phyloP scores from a whole-genome alignment of 2,113 vertebrate species.

The Craseonycteris thonglongyai region DNA sequence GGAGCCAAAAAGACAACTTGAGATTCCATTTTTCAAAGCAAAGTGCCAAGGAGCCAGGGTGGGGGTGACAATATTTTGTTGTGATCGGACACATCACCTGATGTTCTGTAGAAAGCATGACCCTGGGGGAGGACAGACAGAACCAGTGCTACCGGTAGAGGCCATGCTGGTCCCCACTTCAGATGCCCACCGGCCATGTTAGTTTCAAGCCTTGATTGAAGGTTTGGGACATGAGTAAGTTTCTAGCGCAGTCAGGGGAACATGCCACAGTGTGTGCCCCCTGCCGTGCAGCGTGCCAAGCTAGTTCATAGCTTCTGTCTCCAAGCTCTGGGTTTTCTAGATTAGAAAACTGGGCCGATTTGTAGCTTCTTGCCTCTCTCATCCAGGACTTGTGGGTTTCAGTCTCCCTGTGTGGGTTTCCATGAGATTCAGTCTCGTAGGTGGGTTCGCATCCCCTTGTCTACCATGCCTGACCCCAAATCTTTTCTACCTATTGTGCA shows the following conservation, averaged over 20 bases:
- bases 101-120: neutral
- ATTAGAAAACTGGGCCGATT: neutral
- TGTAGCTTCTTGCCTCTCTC: neutral
- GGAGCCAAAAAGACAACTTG: neutral
- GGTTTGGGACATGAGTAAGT: neutral
- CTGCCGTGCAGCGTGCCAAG: neutral
- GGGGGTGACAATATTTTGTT: neutral
- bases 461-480: neutral
- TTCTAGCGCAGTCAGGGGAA: neutral
- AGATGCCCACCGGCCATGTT: neutral
- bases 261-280: neutral
- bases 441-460: neutral
- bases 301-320: neutral
- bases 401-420: neutral
- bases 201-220: neutral
- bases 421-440: rapidly evolving
- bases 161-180: too few species aligned
- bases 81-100: too few species aligned
- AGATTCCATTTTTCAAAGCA: neutral
- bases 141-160: too few species aligned
- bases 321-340: neutral
- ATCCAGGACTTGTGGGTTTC: neutral
- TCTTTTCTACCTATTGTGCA: too few species aligned
- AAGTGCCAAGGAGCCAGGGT: neutral
- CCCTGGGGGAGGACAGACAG: neutral